Percentiles rank a stretch among this genome's conserved stretches.
These are phyloP conservation scores for Pristionchus japonicus DNA, from an alignment of 2,888 invertebrate genomes.

Conservation along the genomic window DNA sequence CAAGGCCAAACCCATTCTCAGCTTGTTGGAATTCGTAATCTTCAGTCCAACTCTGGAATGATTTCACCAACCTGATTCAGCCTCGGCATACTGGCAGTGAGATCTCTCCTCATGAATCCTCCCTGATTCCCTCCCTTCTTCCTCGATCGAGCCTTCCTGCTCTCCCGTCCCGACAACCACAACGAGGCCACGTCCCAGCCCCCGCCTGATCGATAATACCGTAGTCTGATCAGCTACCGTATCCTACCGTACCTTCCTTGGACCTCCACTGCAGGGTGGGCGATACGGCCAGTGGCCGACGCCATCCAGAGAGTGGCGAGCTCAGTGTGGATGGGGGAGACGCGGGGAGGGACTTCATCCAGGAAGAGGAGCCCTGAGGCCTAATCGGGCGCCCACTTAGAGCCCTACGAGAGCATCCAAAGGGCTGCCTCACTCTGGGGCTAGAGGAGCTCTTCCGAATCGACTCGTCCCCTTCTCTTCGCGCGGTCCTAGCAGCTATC, in stretches of 20 bases:
- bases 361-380: neutral
- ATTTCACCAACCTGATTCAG: neutral
- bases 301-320: neutral
- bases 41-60: too few species aligned
- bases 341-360: neutral
- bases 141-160: neutral
- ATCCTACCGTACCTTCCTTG: slow-evolving; percentile 12
- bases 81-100: neutral
- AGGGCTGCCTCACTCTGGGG: neutral
- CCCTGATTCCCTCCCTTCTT: neutral
- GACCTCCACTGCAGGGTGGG: neutral
- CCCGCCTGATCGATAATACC: neutral
- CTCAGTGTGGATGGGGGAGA: neutral
- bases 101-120: neutral
- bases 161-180: slow-evolving; percentile 11
- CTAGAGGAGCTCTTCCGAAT: neutral
- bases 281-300: neutral
- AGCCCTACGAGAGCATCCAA: neutral
- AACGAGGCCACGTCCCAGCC: neutral
- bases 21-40: too few species aligned
- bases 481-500: slow-evolving; percentile 6
- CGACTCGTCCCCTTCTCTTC: neutral
- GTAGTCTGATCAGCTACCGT: neutral
- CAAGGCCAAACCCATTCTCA: too few species aligned
- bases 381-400: too few species aligned